Base-by-base conservation (phyloP, 2,888 invertebrate genomes). In the Stenoptilia bipunctidactyla region DNA sequence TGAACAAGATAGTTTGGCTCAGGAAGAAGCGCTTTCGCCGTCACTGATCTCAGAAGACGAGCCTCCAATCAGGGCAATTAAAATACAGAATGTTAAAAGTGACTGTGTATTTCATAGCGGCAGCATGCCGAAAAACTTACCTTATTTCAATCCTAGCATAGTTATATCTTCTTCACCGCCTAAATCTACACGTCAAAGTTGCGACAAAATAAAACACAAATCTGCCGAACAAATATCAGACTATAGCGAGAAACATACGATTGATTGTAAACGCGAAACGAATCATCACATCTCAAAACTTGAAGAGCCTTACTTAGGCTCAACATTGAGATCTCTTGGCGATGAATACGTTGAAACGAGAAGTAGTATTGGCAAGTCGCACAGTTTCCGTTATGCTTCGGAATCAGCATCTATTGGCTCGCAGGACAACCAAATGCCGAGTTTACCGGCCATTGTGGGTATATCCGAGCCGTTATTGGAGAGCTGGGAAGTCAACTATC, bases 351-450 rank as follows among this genome's bases (percentile, higher is more conserved):
- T 68, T 15, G 84, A 76, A 55, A 66, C 80, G 20, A 75, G 85
- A 47, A 87, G 86, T 63, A 85, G 88, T 14, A 86, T 91, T 15
- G 86, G 89, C 38, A 92, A 92, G 61, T 90, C 91, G 1, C 89
- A 90, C 47, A 92, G 91, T 56, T 91, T 92, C 67, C 87, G 88
- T 54, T 85, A 85, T 58, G 83, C 86, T 46, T 85, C 86, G 25
- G 86, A 87, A 50, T 66, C 75, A 8, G 64, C 75, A 40, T 82
- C 83, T 2, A 71, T 79, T 40, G 75, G 77, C 49, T 82, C 79
- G 13, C 83, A 84, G 45, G 85, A 84, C 44, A 80, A 69, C 48
- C 83, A 84, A 49, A 70, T 85, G 76, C 83, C 85, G 13, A 85
- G 85, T 60, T 61, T 85, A 37, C 85, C 85, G 12, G 80, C 84